Evolutionary conservation across 1,140 invertebrate species (phyloP).

Genomic region (Drosophila guanche): DNA sequence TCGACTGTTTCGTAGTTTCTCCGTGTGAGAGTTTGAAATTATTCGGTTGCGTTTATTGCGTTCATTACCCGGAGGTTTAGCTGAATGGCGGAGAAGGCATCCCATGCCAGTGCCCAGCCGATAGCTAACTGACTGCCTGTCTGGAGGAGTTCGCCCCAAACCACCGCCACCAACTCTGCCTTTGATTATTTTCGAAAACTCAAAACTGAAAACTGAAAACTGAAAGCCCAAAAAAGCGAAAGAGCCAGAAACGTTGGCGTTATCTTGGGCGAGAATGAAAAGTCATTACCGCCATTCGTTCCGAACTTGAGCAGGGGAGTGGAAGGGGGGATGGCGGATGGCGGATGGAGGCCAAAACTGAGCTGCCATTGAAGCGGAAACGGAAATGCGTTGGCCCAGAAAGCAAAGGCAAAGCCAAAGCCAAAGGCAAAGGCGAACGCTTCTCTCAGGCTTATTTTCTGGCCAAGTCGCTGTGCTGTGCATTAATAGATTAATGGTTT

Average conservation of each 20-base stretch:
- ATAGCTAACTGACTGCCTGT: constrained; percentile 57
- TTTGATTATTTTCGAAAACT: constrained; percentile 63
- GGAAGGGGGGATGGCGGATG: background rate
- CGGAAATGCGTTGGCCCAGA: constrained; percentile 67
- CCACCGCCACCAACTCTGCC: constrained; percentile 22
- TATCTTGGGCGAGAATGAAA: constrained; percentile 79
- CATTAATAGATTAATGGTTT: constrained; percentile 76
- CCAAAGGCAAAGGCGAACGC: constrained; percentile 33
- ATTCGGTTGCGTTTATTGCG: constrained; percentile 80
- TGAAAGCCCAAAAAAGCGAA: constrained; percentile 44
- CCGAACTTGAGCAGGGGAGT: constrained; percentile 10
- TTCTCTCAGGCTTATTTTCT: constrained; percentile 32
- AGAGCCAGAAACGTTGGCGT: constrained; percentile 64
- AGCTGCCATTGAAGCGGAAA: constrained; percentile 75
- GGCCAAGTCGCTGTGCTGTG: constrained; percentile 49
- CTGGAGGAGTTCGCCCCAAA: background rate
- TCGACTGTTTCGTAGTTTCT: constrained; percentile 40
- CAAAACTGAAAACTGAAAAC: constrained; percentile 39
- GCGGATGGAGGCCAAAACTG: constrained; percentile 15
- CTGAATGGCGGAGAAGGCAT: constrained; percentile 4
- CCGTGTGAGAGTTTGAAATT: constrained; percentile 73
- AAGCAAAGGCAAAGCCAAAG: too few relatives aligned
- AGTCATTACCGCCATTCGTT: constrained; percentile 81
- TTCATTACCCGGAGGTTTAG: constrained; percentile 58
- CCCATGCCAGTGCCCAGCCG: constrained; percentile 37